These are phyloP conservation scores for Melanotaenia duboulayi DNA, from an alignment of 2,113 vertebrate species.

Conservation along the genomic window DNA sequence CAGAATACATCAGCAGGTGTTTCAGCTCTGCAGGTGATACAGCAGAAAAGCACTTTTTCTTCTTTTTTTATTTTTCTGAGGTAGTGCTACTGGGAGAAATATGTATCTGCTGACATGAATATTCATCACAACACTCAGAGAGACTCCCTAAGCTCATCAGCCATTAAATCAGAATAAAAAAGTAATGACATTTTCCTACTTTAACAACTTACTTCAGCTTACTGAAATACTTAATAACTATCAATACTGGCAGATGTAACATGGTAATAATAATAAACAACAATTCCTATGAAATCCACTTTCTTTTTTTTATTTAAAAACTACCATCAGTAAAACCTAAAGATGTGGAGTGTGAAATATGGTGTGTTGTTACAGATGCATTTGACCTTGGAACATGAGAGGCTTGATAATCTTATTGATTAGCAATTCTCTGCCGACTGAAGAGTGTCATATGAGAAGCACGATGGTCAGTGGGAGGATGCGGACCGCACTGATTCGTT, in stretches of 20 bases:
- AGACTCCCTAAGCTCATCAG: slow-evolving; percentile 37
- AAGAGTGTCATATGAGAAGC: slow-evolving; percentile 31
- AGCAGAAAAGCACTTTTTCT: slow-evolving; percentile 29
- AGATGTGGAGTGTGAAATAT: slow-evolving; percentile 16
- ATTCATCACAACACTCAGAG: slow-evolving; percentile 58
- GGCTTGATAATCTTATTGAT: slow-evolving; percentile 60
- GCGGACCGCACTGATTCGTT: slow-evolving; percentile 7
- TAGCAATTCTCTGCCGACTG: slow-evolving; percentile 25
- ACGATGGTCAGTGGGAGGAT: not conserved
- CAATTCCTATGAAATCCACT: too few relatives aligned
- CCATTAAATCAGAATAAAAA: slow-evolving; percentile 62
- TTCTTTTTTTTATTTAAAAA: slow-evolving; percentile 9
- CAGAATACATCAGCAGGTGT: slow-evolving; percentile 52
- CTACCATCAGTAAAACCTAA: slow-evolving; percentile 32
- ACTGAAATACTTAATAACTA: slow-evolving; percentile 45
- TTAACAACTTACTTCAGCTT: slow-evolving; percentile 37
- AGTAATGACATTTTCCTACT: slow-evolving; percentile 43
- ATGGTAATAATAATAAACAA: slow-evolving; percentile 41
- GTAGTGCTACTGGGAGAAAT: slow-evolving; percentile 14
- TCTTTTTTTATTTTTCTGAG: not conserved
- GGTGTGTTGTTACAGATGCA: slow-evolving; percentile 21
- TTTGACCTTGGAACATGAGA: slow-evolving; percentile 56
- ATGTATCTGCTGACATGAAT: slow-evolving; percentile 51
- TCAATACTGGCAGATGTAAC: slow-evolving; percentile 24
- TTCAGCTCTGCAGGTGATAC: slow-evolving; percentile 24